Percentiles rank a stretch among this genome's conserved stretches.
These are phyloP conservation scores for Macaca nemestrina DNA, from an alignment of 2,113 vertebrate species.

Conservation along the genomic window DNA sequence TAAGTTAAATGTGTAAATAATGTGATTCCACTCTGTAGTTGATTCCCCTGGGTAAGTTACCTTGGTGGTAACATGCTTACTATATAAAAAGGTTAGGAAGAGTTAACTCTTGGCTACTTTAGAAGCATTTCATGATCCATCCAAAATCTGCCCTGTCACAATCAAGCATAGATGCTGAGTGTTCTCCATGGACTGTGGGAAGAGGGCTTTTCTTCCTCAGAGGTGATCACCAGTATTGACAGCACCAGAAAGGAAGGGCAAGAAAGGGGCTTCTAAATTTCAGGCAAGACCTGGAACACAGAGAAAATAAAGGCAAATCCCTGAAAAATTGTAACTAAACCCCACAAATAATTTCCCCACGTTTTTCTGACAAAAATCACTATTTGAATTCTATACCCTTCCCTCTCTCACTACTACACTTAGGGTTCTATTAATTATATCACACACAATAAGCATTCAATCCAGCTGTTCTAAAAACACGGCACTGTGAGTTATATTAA, in stretches of 20 bases:
- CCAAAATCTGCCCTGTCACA: slow-evolving; percentile 59
- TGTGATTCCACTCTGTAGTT: slow-evolving; percentile 42
- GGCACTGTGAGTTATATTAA: neutral
- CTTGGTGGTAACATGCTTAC: slow-evolving; percentile 61
- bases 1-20: slow-evolving; percentile 51
- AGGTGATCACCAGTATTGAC: slow-evolving; percentile 50
- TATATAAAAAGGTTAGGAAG: slow-evolving; percentile 57
- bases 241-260: slow-evolving; percentile 59
- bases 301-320: slow-evolving; percentile 68
- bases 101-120: slow-evolving; percentile 64
- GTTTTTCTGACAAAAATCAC: slow-evolving; percentile 23
- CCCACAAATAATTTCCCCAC: slow-evolving; percentile 34
- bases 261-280: slow-evolving; percentile 62
- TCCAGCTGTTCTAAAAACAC: slow-evolving; percentile 34
- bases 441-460: slow-evolving; percentile 34
- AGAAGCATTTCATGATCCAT: slow-evolving; percentile 67
- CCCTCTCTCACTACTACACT: neutral
- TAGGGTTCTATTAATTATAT: neutral
- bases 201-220: slow-evolving; percentile 68
- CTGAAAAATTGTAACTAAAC: slow-evolving; percentile 59
- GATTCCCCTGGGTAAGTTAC: slow-evolving; percentile 58
- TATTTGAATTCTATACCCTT: neutral
- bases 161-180: slow-evolving; percentile 63
- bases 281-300: slow-evolving; percentile 70
- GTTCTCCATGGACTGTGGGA: slow-evolving; percentile 61